Conservation (phyloP, 2,113 vertebrate species). For the Platanista minor region DNA sequence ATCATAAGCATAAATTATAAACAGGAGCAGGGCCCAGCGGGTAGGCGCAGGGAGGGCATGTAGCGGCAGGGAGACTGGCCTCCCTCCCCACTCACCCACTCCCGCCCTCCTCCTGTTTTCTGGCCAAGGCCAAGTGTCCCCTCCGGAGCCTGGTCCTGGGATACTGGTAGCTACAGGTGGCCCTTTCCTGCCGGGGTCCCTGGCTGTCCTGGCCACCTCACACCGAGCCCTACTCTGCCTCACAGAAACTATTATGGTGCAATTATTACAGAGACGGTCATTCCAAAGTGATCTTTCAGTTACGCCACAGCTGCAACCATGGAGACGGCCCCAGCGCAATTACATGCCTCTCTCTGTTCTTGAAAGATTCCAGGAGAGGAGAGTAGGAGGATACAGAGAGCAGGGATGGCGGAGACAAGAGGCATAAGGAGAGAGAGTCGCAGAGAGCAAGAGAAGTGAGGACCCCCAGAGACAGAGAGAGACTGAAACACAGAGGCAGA, state of each 20-base stretch:
- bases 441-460: neutral
- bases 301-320: conserved; percentile 64
- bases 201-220: neutral
- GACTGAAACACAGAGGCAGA: neutral
- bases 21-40: conserved; percentile 44
- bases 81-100: neutral
- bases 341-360: conserved; percentile 60
- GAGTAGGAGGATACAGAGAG: neutral
- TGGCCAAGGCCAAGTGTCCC: neutral
- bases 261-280: conserved; percentile 50
- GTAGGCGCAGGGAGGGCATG: neutral
- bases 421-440: neutral
- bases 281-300: conserved; percentile 63
- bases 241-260: conserved; percentile 53
- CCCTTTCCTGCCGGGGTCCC: neutral
- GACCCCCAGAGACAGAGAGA: neutral
- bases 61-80: neutral
- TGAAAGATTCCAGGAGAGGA: conserved; percentile 56
- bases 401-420: neutral
- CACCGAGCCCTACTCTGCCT: neutral
- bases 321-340: conserved; percentile 67
- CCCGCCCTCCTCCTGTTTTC: neutral
- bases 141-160: neutral
- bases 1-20: conserved; percentile 69
- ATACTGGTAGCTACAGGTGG: neutral